Percentiles rank a stretch among this genome's conserved stretches.
Evolutionary conservation across 2,888 invertebrate genomes (phyloP).

Genomic region (Gastracanthus pulcherrimus): DNA sequence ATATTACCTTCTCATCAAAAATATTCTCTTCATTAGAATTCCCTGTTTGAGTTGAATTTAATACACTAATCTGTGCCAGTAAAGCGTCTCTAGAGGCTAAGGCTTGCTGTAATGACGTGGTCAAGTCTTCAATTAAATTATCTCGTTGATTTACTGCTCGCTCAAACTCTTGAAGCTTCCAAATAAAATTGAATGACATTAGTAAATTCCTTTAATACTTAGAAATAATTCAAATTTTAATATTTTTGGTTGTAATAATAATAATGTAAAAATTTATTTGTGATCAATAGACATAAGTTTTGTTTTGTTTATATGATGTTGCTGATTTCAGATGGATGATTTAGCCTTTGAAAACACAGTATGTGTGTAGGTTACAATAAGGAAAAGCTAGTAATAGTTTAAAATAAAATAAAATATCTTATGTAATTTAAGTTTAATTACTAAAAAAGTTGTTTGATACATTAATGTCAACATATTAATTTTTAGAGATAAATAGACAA

Average conservation of each 20-base stretch:
- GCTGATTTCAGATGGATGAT: constrained; percentile 23
- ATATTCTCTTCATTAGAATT: constrained; percentile 69
- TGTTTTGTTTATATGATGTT: constrained; percentile 7
- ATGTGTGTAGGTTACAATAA: not conserved
- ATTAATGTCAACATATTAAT: not conserved
- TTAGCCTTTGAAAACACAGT: constrained; percentile 5
- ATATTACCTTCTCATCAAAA: constrained; percentile 49
- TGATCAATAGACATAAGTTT: not conserved
- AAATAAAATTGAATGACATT: constrained; percentile 42
- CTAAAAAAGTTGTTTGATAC: too few species aligned
- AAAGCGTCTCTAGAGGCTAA: constrained; percentile 82
- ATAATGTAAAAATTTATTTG: constrained; percentile 9
- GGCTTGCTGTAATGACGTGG: constrained; percentile 84
- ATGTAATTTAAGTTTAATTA: not conserved
- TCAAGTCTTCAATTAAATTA: constrained; percentile 85
- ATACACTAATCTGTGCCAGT: constrained; percentile 80
- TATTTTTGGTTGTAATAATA: not conserved
- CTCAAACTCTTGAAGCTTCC: constrained; percentile 86
- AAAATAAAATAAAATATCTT: too few species aligned
- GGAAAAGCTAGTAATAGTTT: not conserved
- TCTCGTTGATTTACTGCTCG: constrained; percentile 85
- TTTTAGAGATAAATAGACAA: too few species aligned
- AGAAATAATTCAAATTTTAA: constrained; percentile 14
- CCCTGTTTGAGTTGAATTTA: constrained; percentile 81
- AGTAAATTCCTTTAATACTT: not conserved